Conservation (phyloP, 2,888 invertebrate genomes). For the Panopea generosa region DNA sequence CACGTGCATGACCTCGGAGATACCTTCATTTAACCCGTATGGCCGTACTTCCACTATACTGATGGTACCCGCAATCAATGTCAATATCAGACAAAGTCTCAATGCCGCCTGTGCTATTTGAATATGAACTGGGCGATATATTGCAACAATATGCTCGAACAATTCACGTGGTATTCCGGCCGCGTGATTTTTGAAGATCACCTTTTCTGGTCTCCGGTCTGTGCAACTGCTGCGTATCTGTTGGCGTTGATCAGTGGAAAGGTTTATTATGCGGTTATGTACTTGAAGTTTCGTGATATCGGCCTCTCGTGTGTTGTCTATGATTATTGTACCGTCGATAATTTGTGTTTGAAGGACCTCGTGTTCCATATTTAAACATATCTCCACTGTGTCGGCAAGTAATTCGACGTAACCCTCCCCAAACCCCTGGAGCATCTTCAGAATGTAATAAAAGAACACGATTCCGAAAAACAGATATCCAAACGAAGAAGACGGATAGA, state of each 20-base stretch:
- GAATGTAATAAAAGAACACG: conserved; percentile 14
- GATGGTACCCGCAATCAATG: conserved; percentile 8
- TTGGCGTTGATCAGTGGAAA: conserved; percentile 14
- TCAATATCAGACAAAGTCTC: conserved; percentile 14
- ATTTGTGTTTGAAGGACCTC: not conserved
- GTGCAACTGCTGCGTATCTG: not conserved
- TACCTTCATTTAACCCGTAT: conserved; percentile 9
- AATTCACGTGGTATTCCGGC: conserved; percentile 28
- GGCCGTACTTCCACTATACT: conserved; percentile 10
- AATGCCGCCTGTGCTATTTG: conserved; percentile 26
- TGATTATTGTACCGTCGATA: conserved; percentile 15
- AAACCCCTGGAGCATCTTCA: conserved; percentile 18
- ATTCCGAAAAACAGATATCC: conserved; percentile 32
- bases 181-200: conserved; percentile 16
- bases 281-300: conserved; percentile 28
- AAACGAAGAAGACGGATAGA: conserved; percentile 29
- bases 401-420: conserved; percentile 21
- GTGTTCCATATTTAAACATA: conserved; percentile 8
- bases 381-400: conserved; percentile 23
- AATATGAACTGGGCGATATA: conserved; percentile 32
- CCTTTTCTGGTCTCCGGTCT: not conserved
- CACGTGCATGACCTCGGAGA: conserved; percentile 53
- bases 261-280: conserved; percentile 2
- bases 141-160: conserved; percentile 22
- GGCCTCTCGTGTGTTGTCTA: not conserved